phyloP scores from a whole-genome alignment of 1,140 invertebrate genomes.

The Drosophila biarmipes region DNA sequence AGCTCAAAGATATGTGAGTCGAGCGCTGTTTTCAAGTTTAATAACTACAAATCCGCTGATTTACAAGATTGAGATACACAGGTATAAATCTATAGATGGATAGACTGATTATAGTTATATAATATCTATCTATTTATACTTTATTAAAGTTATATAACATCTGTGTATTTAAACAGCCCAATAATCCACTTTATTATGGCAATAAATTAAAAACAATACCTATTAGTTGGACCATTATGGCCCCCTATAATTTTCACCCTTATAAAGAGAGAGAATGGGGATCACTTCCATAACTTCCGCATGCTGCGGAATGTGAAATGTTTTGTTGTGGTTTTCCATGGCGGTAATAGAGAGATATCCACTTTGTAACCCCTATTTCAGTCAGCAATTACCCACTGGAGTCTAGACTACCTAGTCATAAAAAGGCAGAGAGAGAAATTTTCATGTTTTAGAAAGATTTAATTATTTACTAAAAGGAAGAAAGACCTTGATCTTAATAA shows the following conservation, averaged over 20 bases:
- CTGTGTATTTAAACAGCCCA: neutral
- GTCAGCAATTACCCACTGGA: neutral
- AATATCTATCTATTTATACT: too few species aligned
- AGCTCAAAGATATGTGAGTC: slow-evolving; percentile 13
- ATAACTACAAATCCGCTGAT: neutral
- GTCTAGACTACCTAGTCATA: slow-evolving; percentile 17
- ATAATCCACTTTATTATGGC: neutral
- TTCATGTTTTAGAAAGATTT: neutral
- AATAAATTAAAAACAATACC: neutral
- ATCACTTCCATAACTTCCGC: slow-evolving; percentile 34
- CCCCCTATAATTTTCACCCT: slow-evolving; percentile 14
- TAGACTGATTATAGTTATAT: too few species aligned
- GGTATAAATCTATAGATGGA: too few species aligned
- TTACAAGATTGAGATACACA: too few species aligned
- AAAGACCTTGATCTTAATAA: too few species aligned
- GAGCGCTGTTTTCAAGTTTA: slow-evolving; percentile 10
- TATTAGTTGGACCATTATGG: neutral
- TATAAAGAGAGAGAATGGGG: slow-evolving; percentile 2
- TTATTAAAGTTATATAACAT: too few species aligned
- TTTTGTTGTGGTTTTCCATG: slow-evolving; percentile 23
- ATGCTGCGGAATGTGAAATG: slow-evolving; percentile 26
- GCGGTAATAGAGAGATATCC: slow-evolving; percentile 20
- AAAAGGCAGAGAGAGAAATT: slow-evolving; percentile 2
- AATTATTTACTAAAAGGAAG: neutral
- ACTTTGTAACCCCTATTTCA: slow-evolving; percentile 18